Conservation (phyloP, 2,113 vertebrate genomes). For the Lontra canadensis region DNA sequence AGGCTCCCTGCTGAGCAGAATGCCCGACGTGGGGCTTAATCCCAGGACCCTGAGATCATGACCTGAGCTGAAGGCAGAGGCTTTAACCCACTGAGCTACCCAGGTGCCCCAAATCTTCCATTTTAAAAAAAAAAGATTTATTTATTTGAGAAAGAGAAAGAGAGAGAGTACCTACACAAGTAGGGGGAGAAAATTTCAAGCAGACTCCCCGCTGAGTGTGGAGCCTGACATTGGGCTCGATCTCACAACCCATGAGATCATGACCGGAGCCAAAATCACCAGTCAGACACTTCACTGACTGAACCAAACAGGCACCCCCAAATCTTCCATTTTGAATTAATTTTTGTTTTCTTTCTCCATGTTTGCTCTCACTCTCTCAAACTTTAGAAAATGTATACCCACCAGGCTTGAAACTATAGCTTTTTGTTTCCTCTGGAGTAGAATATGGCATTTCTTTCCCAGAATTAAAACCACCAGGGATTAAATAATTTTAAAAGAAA, state of each 20-base stretch:
- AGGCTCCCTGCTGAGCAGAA: too few relatives aligned
- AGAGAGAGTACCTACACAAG: neutral
- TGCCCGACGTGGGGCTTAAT: too few relatives aligned
- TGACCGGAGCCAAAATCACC: neutral
- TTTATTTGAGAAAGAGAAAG: neutral
- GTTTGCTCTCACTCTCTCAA: neutral
- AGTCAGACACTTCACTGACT: neutral
- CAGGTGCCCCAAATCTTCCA: too few relatives aligned
- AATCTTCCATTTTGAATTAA: neutral
- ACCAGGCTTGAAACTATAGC: neutral
- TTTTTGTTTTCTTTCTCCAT: constrained; percentile 20
- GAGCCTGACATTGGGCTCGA: neutral
- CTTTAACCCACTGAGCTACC: too few relatives aligned
- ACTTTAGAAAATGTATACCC: constrained; percentile 22
- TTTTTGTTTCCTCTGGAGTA: neutral
- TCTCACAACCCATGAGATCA: neutral
- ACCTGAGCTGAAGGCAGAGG: neutral
- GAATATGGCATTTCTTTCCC: constrained; percentile 29
- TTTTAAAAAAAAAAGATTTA: too few relatives aligned
- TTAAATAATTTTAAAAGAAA: constrained; percentile 28
- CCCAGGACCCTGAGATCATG: too few relatives aligned
- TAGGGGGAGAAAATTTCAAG: neutral
- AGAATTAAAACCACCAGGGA: constrained; percentile 13
- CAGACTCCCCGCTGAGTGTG: neutral
- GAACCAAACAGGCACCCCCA: neutral